Percentiles rank a stretch among this genome's conserved stretches.
Evolutionary conservation across 2,797 vertebrate species (phyloP).

Genomic region (Martes flavigula): DNA sequence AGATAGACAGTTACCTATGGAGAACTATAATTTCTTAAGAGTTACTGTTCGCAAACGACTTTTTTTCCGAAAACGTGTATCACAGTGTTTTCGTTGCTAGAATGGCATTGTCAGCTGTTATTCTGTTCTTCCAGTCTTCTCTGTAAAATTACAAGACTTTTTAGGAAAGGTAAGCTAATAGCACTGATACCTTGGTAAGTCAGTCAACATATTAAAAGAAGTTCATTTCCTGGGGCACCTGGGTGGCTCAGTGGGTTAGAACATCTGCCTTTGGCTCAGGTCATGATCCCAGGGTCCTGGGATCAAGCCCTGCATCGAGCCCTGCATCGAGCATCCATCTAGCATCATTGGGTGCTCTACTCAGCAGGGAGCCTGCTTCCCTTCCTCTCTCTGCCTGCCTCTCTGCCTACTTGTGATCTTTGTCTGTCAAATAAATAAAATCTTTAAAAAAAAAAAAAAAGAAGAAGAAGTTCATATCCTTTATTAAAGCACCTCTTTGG

Average conservation of each 20-base stretch:
- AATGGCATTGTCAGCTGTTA: background rate
- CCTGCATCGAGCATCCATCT: too few species aligned
- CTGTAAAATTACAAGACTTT: background rate
- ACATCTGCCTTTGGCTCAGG: too few species aligned
- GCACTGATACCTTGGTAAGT: background rate
- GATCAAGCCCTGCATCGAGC: too few species aligned
- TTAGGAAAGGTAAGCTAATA: background rate
- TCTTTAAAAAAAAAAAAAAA: too few species aligned
- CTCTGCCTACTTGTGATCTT: too few species aligned
- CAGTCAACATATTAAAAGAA: constrained; percentile 10
- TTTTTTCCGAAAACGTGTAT: background rate
- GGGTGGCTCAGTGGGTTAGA: too few species aligned
- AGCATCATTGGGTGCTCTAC: too few species aligned
- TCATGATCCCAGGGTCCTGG: too few species aligned
- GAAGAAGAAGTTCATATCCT: too few species aligned
- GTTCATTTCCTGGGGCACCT: background rate
- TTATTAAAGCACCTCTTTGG: background rate
- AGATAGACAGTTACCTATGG: background rate
- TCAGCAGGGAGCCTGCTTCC: too few species aligned
- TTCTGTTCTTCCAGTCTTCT: background rate
- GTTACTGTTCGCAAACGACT: background rate
- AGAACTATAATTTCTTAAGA: background rate
- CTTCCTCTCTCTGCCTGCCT: too few species aligned
- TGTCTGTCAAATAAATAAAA: too few species aligned
- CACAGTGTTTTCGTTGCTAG: background rate